Evolutionary conservation across 2,888 invertebrate genomes (phyloP).

Genomic region (Cheilosia soror): DNA sequence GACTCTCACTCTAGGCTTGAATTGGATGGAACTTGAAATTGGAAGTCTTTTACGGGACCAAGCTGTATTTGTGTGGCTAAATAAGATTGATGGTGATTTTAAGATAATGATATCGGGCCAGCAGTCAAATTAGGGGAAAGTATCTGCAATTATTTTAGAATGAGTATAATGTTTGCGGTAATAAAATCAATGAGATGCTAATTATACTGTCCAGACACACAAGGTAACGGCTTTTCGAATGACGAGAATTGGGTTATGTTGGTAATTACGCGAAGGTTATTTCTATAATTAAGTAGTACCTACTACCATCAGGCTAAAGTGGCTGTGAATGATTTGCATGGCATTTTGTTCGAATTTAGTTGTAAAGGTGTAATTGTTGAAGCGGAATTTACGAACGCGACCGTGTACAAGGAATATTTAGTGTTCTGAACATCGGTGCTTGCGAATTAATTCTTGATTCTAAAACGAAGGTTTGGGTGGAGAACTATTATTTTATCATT

Average conservation of each 20-base stretch:
- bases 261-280: neutral
- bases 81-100: constrained; percentile 47
- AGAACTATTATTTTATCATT: no score
- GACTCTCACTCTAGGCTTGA: neutral
- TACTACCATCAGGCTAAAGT: neutral
- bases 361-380: neutral
- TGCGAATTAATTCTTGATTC: no score
- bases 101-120: constrained; percentile 38
- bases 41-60: constrained; percentile 18
- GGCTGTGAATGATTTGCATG: neutral
- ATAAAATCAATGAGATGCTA: constrained; percentile 32
- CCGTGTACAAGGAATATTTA: no score
- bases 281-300: neutral
- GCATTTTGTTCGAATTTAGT: neutral
- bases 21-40: neutral
- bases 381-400: no score
- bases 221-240: neutral
- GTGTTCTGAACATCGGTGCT: no score
- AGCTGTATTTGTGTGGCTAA: constrained; percentile 11
- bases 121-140: constrained; percentile 33
- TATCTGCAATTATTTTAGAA: constrained; percentile 28
- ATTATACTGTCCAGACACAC: constrained; percentile 1
- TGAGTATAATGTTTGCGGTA: constrained; percentile 7
- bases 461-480: no score
- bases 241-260: neutral